Conservation (phyloP, 2,113 vertebrate species). For the Columba janthina region DNA sequence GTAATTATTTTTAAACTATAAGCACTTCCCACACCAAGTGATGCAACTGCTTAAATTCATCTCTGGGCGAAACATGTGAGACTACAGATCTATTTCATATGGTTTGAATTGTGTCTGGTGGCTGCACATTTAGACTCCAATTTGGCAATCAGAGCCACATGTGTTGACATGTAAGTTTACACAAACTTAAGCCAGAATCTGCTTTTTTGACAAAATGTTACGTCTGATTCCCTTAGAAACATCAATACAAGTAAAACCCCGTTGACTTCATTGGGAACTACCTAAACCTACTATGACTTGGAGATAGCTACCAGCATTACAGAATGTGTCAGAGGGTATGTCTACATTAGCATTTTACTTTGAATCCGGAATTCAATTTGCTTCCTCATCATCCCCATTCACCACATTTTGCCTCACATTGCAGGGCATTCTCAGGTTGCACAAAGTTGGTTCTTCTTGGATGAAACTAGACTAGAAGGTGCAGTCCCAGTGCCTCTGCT, state of each 20-base stretch:
- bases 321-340: not conserved
- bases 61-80: not conserved
- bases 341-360: not conserved
- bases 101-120: not conserved
- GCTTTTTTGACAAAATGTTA: not conserved
- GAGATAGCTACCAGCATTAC: not conserved
- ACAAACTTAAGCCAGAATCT: not conserved
- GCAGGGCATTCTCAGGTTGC: not conserved
- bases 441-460: not conserved
- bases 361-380: not conserved
- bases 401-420: not conserved
- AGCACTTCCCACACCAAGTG: not conserved
- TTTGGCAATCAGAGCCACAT: conserved; percentile 15
- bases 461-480: not conserved
- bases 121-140: not conserved
- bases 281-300: not conserved
- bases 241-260: not conserved
- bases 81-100: not conserved
- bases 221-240: conserved; percentile 19
- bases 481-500: not conserved
- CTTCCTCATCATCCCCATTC: not conserved
- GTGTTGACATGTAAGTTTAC: conserved; percentile 29
- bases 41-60: not conserved
- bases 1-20: not conserved
- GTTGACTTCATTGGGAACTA: not conserved